phyloP scores from a whole-genome alignment of 2,888 invertebrate genomes.

The Bellardia bayeri region DNA sequence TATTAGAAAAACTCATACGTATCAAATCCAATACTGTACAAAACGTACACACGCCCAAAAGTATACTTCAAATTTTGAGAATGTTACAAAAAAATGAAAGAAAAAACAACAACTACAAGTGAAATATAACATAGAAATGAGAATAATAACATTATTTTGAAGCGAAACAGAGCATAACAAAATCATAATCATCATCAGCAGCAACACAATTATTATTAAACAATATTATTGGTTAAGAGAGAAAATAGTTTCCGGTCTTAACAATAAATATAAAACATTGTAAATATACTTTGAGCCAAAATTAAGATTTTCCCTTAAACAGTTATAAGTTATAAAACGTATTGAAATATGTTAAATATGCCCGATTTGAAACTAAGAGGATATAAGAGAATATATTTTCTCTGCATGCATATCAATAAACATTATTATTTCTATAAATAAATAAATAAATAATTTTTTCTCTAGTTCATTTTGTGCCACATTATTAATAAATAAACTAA shows the following conservation, averaged over 20 bases:
- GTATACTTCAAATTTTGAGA: constrained; percentile 45
- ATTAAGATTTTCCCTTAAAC: too few species aligned
- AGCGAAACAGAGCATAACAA: constrained; percentile 61
- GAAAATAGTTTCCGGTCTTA: background rate
- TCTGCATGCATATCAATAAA: constrained; percentile 31
- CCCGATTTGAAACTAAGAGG: constrained; percentile 44
- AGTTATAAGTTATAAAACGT: too few species aligned
- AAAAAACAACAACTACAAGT: constrained; percentile 36
- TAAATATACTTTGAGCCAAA: too few species aligned
- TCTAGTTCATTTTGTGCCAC: constrained; percentile 5
- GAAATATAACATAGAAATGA: constrained; percentile 64
- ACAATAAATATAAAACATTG: too few species aligned
- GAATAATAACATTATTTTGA: constrained; percentile 67
- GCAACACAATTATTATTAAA: constrained; percentile 60
- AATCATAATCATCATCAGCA: constrained; percentile 51
- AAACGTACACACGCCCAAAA: constrained; percentile 39
- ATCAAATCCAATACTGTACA: background rate
- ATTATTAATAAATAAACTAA: constrained; percentile 57
- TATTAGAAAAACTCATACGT: constrained; percentile 33
- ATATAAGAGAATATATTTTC: background rate
- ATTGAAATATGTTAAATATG: constrained; percentile 23
- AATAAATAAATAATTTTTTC: background rate
- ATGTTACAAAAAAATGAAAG: constrained; percentile 13
- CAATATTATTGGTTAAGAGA: constrained; percentile 28
- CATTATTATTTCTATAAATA: constrained; percentile 39